Base-by-base conservation (phyloP, 35 echinoderm and acorn worm species). In the Patiria miniata region DNA sequence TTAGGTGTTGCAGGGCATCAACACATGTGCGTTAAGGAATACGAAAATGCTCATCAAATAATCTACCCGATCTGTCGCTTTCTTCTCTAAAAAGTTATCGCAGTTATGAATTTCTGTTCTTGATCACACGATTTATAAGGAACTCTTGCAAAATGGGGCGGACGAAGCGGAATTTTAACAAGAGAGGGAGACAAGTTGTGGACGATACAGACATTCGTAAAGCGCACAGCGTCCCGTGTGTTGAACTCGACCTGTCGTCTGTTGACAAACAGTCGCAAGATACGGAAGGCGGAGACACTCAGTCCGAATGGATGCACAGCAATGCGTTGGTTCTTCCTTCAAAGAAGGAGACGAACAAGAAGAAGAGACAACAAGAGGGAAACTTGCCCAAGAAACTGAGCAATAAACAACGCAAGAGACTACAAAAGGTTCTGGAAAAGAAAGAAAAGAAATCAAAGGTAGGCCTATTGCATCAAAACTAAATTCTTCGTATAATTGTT, bases 371-470 rank as follows among this genome's bases (percentile, higher is more conserved):
- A 26, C 29, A 10, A 12, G 26, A 80, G 28, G 44, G 89, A 80
- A 79, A 79, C 39, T 78, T 87, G 19, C 88, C 91, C 0, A 99
- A 92, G 84, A 91, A 92, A 83, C 84, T 99, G 36, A 99, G 93
- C 53, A 95, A 92, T 37, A 94, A 92, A 52, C 93, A 95, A 68
- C 52, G 93, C 19, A 99, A 99, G 51, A 88, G 87, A 54, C 87
- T 99, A 12, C 89, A 99, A 36, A 94, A 91, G 18, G 81, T 99
- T 61, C 30, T 99, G 1, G 82, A 99, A 29, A 93, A 88, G 76
- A 99, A 94, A 55, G 89, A 94, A 61, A 99, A 99, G 59, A 99
- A 94, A 58, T 87, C 52, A 10, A 93, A 97, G 85, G 93, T 95
- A 87, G n/a, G n/a, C n/a, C n/a, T 68, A 3, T 56, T 5, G 0